Evolutionary conservation across 2,113 vertebrate species (phyloP).

Genomic region (Myanophis thanlyinensis): DNA sequence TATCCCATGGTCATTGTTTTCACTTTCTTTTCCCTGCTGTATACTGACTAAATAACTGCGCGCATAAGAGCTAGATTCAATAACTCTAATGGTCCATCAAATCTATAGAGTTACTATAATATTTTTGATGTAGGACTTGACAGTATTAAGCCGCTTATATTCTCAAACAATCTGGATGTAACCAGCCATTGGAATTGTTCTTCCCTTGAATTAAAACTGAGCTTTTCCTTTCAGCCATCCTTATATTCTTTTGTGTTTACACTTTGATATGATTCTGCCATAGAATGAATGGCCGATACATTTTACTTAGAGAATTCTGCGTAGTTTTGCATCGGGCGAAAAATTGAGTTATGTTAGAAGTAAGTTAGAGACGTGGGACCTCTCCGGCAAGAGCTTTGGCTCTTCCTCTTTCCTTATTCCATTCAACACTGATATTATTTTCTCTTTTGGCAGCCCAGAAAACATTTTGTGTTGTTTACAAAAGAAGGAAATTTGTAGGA

Average conservation of each 20-base stretch:
- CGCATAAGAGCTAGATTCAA: neutral
- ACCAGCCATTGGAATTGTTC: fast-evolving
- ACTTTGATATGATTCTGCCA: neutral
- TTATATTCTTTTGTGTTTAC: neutral
- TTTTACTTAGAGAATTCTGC: neutral
- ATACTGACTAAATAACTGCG: neutral
- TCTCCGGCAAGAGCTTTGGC: neutral
- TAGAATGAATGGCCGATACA: neutral
- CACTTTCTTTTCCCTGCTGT: neutral
- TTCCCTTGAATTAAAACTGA: neutral
- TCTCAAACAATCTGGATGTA: fast-evolving
- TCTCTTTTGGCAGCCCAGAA: neutral
- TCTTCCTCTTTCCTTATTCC: neutral
- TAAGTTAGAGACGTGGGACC: neutral
- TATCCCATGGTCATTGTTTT: neutral
- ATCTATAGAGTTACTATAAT: neutral
- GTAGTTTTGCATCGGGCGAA: neutral
- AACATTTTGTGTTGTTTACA: neutral
- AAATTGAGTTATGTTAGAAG: neutral
- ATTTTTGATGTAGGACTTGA: neutral
- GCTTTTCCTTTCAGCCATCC: neutral
- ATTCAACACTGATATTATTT: neutral
- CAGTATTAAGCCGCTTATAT: neutral
- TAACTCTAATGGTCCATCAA: neutral
- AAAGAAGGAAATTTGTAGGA: neutral